Conservation (phyloP, 2,888 invertebrate genomes). For the Nephrotoma appendiculata region DNA sequence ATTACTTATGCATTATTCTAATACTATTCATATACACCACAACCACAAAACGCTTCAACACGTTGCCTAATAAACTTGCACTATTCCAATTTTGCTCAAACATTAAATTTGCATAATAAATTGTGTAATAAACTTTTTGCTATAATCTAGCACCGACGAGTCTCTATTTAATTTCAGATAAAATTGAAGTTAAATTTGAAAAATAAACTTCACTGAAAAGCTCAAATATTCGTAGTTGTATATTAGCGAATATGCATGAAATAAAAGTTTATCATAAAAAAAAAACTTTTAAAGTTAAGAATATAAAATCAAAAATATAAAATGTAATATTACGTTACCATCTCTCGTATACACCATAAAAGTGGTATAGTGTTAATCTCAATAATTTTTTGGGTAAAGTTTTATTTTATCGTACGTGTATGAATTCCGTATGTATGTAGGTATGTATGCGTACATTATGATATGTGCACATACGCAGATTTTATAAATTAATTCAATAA, state of each 20-base stretch:
- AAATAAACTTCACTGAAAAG: too few species aligned
- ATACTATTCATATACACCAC: too few species aligned
- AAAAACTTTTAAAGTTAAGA: not conserved
- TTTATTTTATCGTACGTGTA: too few species aligned
- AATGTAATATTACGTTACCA: not conserved
- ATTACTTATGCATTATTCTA: too few species aligned
- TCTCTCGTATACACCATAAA: not conserved
- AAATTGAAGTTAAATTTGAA: not conserved
- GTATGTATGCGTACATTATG: too few species aligned
- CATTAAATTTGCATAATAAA: not conserved
- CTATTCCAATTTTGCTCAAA: not conserved
- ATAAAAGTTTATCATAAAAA: not conserved
- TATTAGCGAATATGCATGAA: too few species aligned
- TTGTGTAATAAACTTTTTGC: not conserved
- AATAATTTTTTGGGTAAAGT: not conserved
- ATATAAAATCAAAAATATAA: not conserved
- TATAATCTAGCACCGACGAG: not conserved
- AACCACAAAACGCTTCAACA: too few species aligned
- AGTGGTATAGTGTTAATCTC: not conserved
- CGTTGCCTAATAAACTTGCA: too few species aligned
- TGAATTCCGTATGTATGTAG: too few species aligned
- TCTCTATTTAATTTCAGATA: not conserved
- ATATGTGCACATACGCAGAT: too few species aligned
- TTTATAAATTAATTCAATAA: too few species aligned
- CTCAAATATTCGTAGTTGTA: too few species aligned